Evolutionary conservation across 2,888 invertebrate species (phyloP).

Genomic region (Zaprionus lineosus): DNA sequence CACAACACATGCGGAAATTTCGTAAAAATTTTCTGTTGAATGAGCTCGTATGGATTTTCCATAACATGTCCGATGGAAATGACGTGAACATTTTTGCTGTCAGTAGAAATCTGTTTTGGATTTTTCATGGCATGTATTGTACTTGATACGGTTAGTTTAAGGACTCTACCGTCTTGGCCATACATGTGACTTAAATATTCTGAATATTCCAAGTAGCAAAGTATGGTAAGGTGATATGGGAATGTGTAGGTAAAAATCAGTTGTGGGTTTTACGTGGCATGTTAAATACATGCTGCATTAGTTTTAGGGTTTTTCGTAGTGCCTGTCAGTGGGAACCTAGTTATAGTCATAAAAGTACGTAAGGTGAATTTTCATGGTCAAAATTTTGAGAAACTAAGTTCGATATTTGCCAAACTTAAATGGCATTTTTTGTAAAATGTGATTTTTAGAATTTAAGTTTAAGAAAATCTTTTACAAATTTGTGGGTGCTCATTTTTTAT

Average conservation of each 20-base stretch:
- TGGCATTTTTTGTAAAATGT: too few species aligned
- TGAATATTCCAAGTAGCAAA: constrained; percentile 5
- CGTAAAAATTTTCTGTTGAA: constrained; percentile 23
- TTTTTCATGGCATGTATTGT: constrained; percentile 43
- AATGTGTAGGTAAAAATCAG: not conserved
- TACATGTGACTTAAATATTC: constrained; percentile 27
- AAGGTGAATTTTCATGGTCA: constrained; percentile 8
- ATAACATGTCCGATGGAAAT: constrained; percentile 42
- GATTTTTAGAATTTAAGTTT: too few species aligned
- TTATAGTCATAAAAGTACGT: not conserved
- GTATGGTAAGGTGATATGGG: constrained; percentile 21
- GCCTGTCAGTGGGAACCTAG: not conserved
- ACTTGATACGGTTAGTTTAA: constrained; percentile 34
- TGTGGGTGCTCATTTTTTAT: too few species aligned
- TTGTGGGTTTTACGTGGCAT: constrained; percentile 24
- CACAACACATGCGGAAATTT: constrained; percentile 45
- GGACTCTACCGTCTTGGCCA: not conserved
- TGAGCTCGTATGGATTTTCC: constrained; percentile 47
- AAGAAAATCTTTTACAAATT: too few species aligned
- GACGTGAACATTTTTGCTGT: constrained; percentile 12
- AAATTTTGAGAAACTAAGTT: too few species aligned
- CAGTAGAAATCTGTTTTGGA: constrained; percentile 21
- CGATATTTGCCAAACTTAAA: too few species aligned
- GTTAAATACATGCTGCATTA: not conserved
- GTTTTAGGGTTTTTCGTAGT: not conserved